Evolutionary conservation across 2,113 vertebrate species (phyloP), one percentile per base, ranked within the genome.

Genomic region (Sinosuthora webbiana): DNA sequence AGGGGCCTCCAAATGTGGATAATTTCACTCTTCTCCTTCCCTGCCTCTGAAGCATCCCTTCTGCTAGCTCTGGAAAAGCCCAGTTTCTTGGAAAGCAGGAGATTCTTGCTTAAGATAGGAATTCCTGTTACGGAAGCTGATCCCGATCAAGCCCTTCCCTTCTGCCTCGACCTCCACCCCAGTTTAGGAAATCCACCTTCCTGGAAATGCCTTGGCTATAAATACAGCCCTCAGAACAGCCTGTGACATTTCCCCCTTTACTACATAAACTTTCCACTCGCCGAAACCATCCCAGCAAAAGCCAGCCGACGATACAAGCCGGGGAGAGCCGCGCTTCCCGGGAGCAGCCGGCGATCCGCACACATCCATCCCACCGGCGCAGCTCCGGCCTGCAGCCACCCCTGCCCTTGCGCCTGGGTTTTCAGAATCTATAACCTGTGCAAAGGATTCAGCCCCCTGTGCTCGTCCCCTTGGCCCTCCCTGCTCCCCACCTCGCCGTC

Each of bases 11-110:
- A 94, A 96, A 93, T 53, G 93, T 18, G 4, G 80, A 89, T 63
- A 75, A 85, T 79, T 91, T 53, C 24, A 7, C 42, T 94, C 37
- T 24, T 55, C 47, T 92, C 60, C 57, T 84, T 73, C 70, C 77
- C 77, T 44, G 80, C 27, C 57, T 93, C 71, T 44, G 81, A 93
- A 95, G 64, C 80, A 68, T 86, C 62, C 44, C 83, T 96, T 89
- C 89, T 86, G 75, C 74, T 84, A 47, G 90, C 87, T 76, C 69
- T 56, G 63, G 91, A 87, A 90, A 95, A 94, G 88, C 87, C 88
- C 69, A 7, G 44, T 96, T 97, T 96, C 96, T 94, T 97, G 94
- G 96, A 97, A 97, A 97, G 97, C 93, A 69, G 68, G 30, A 45
- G 60, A 64, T 75, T 74, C 76, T 68, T 83, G 60, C 86, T 81